phyloP scores from a whole-genome alignment of 2,797 vertebrate genomes.

The Lepus townsendii region DNA sequence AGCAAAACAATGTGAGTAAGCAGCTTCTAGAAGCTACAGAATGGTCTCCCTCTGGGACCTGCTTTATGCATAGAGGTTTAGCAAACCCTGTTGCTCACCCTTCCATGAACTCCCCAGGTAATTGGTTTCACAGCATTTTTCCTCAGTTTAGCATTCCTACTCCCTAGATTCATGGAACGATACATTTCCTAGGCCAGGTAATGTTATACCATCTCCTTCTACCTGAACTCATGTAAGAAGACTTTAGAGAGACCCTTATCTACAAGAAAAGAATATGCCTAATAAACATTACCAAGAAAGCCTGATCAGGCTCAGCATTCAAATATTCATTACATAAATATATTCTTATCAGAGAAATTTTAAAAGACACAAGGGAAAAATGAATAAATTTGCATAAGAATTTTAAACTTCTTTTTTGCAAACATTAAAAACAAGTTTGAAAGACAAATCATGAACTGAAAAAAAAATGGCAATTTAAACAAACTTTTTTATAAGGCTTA shows the following conservation, averaged over 20 bases:
- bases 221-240: not conserved
- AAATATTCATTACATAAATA: constrained; percentile 29
- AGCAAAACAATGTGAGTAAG: not conserved
- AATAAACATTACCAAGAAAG: constrained; percentile 42
- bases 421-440: constrained; percentile 39
- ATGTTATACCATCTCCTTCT: not conserved
- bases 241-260: not conserved
- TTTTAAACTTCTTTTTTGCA: constrained; percentile 8
- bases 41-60: not conserved
- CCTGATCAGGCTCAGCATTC: not conserved
- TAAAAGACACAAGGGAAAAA: constrained; percentile 2
- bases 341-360: constrained; percentile 51
- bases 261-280: not conserved
- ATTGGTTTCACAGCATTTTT: not conserved
- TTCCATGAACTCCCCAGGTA: not conserved
- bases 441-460: constrained; percentile 45
- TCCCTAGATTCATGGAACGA: not conserved
- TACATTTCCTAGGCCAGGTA: not conserved
- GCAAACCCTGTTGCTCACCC: not conserved
- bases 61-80: constrained; percentile 3
- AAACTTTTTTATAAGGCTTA: not conserved
- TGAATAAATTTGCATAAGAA: constrained; percentile 40
- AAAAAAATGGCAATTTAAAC: not conserved
- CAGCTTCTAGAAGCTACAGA: not conserved
- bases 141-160: not conserved